A percentile compares a stretch with the other conserved stretches of the same genome.
These are phyloP conservation scores for Physella acuta DNA, from an alignment of 1,140 invertebrate genomes.

Conservation along the genomic window DNA sequence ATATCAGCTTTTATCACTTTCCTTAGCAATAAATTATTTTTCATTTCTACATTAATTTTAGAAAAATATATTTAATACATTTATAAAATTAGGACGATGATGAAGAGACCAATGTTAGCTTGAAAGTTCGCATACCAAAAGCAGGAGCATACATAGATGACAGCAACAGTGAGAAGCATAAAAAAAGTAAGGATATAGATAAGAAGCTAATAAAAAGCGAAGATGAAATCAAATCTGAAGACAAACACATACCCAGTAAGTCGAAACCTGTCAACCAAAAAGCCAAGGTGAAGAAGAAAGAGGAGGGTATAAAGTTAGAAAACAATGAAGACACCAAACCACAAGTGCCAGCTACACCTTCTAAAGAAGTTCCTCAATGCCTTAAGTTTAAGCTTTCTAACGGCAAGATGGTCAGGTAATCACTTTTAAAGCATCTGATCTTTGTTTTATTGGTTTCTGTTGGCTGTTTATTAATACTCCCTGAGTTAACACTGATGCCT, in stretches of 20 bases:
- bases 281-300: constrained; percentile 15
- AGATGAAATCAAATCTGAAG: not conserved
- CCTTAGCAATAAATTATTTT: too few species aligned
- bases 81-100: constrained; percentile 22
- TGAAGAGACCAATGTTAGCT: constrained; percentile 31
- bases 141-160: constrained; percentile 42
- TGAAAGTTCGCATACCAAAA: constrained; percentile 52
- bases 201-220: not conserved
- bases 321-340: constrained; percentile 25
- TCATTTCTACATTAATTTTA: not conserved
- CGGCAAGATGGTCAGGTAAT: constrained; percentile 58
- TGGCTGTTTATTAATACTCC: too few species aligned
- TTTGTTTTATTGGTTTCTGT: too few species aligned
- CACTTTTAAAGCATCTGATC: too few species aligned
- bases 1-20: too few species aligned
- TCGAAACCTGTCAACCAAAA: not conserved
- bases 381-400: constrained; percentile 55
- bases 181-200: not conserved
- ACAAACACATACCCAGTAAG: not conserved
- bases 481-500: too few species aligned
- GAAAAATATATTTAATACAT: not conserved
- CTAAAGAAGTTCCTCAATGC: constrained; percentile 28
- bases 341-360: constrained; percentile 13
- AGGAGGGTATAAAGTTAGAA: constrained; percentile 19
- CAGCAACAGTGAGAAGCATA: not conserved